These are phyloP conservation scores for Schizotus pectinicornis DNA, from an alignment of 2,888 invertebrate species.

Conservation along the genomic window DNA sequence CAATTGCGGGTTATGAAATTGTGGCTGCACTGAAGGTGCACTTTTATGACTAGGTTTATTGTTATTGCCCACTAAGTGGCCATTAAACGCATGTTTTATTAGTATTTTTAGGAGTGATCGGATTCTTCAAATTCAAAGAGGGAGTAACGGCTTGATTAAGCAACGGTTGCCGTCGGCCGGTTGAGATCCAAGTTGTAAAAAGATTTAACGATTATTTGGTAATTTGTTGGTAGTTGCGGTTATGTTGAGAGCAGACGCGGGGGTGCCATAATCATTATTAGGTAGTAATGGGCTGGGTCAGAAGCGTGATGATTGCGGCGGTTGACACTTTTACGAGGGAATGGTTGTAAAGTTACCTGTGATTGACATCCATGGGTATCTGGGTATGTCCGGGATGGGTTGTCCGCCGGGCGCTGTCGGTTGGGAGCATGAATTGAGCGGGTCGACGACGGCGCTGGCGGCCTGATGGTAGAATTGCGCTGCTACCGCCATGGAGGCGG, in stretches of 20 bases:
- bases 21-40: slow-evolving; percentile 36
- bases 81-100: slow-evolving; percentile 56
- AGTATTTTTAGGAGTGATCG: slow-evolving; percentile 47
- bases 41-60: slow-evolving; percentile 56
- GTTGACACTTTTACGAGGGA: not conserved
- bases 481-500: slow-evolving; percentile 67
- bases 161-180: slow-evolving; percentile 19
- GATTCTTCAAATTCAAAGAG: slow-evolving; percentile 32
- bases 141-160: slow-evolving; percentile 30
- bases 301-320: not conserved
- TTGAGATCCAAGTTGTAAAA: slow-evolving; percentile 24
- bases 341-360: slow-evolving; percentile 69
- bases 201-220: slow-evolving; percentile 32
- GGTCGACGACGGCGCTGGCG: slow-evolving; percentile 79
- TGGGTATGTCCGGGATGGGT: slow-evolving; percentile 89
- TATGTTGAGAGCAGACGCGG: no score
- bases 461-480: slow-evolving; percentile 93
- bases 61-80: slow-evolving; percentile 55
- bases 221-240: not conserved
- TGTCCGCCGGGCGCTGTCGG: slow-evolving; percentile 74
- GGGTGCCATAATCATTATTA: slow-evolving; percentile 25
- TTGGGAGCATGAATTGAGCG: slow-evolving; percentile 79
- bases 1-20: slow-evolving; percentile 23
- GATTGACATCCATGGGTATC: slow-evolving; percentile 97
- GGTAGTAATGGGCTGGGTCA: slow-evolving; percentile 25